Percentiles rank a stretch among this genome's conserved stretches.
Evolutionary conservation across 2,888 invertebrate species (phyloP).

Genomic region (Temnothorax unifasciatus): DNA sequence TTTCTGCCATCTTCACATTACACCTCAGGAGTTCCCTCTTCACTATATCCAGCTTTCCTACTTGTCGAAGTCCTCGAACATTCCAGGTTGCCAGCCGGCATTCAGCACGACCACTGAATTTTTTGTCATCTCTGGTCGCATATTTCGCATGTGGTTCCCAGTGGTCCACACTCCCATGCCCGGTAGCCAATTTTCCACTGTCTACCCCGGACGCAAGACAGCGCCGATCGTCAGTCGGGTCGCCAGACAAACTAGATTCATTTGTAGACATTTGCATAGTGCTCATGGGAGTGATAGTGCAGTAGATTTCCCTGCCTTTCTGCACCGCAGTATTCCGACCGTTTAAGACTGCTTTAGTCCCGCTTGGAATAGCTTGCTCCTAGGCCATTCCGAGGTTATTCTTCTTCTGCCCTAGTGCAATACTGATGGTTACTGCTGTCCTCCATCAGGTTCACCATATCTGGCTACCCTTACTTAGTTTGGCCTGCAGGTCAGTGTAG

Average conservation of each 20-base stretch:
- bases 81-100: neutral
- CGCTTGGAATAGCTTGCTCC: too few relatives aligned
- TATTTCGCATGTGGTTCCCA: neutral
- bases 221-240: neutral
- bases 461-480: too few relatives aligned
- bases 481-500: too few relatives aligned
- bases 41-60: neutral
- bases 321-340: neutral
- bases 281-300: constrained; percentile 5
- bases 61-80: neutral
- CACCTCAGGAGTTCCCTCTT: neutral
- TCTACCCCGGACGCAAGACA: neutral
- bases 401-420: too few relatives aligned
- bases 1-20: neutral
- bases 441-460: too few relatives aligned
- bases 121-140: neutral
- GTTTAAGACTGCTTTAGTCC: neutral
- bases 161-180: neutral
- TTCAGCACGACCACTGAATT: neutral
- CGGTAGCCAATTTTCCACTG: neutral
- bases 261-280: neutral
- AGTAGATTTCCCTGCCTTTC: constrained; percentile 4
- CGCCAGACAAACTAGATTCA: neutral
- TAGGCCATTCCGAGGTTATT: too few relatives aligned
- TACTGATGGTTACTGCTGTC: too few relatives aligned